Percentiles rank a stretch among this genome's conserved stretches.
phyloP scores from a whole-genome alignment of 2,888 invertebrate species.

The Caenorhabditis plicata region DNA sequence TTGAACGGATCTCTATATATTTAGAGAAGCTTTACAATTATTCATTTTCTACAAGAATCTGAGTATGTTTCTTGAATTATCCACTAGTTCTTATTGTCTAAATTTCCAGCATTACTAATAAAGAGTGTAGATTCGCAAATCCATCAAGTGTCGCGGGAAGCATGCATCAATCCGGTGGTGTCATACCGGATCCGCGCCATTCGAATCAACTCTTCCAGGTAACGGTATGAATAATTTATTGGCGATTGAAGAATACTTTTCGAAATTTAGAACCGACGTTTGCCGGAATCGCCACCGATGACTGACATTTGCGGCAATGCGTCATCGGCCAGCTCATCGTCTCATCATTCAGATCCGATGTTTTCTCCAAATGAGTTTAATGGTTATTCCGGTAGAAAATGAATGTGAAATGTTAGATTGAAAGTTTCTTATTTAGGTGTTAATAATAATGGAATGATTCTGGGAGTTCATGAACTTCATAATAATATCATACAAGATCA shows the following conservation, averaged over 20 bases:
- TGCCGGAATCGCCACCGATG: slow-evolving; percentile 63
- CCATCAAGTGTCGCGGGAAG: slow-evolving; percentile 23
- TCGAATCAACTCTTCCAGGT: background rate
- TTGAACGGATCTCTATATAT: too few species aligned
- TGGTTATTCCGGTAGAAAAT: slow-evolving; percentile 23
- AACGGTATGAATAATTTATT: background rate
- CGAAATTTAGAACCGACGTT: slow-evolving; percentile 18
- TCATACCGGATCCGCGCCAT: background rate
- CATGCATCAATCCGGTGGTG: slow-evolving; percentile 13
- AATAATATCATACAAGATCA: slow-evolving; percentile 14
- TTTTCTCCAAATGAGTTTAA: slow-evolving; percentile 60
- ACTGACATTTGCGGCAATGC: slow-evolving; percentile 61
- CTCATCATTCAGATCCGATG: slow-evolving; percentile 58
- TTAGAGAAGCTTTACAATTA: too few species aligned
- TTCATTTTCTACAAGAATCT: slow-evolving; percentile 20
- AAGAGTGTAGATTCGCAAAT: slow-evolving; percentile 3
- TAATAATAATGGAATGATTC: slow-evolving; percentile 34
- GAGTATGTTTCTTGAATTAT: slow-evolving; percentile 5
- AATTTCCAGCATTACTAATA: background rate
- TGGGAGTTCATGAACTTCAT: slow-evolving; percentile 36
- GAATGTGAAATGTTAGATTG: background rate
- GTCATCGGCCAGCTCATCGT: slow-evolving; percentile 49
- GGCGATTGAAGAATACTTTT: background rate
- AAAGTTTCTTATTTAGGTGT: slow-evolving; percentile 3
- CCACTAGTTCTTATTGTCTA: background rate